A percentile compares a stretch with the other conserved stretches of the same genome.
Conservation (phyloP, 2,797 vertebrate genomes). For the Diplodus puntazzo region DNA sequence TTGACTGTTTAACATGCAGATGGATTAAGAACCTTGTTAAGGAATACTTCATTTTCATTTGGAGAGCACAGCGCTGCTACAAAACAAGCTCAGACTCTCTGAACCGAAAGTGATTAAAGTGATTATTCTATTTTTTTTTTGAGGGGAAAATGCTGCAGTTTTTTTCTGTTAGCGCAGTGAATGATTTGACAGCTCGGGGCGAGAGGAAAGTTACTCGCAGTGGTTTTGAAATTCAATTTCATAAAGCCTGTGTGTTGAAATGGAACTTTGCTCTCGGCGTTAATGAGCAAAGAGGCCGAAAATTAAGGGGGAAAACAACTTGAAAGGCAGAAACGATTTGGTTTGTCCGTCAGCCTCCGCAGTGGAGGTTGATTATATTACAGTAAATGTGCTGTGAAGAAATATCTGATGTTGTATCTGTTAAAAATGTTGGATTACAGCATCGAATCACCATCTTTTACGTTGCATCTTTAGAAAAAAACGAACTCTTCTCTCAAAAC, state of each 20-base stretch:
- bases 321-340: not conserved
- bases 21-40: not conserved
- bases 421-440: not conserved
- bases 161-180: not conserved
- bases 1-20: constrained; percentile 10
- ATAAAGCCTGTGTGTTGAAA: constrained; percentile 27
- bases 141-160: constrained; percentile 1
- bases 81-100: not conserved
- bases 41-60: not conserved
- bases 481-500: not conserved
- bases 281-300: constrained; percentile 3
- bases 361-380: not conserved
- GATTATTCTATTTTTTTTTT: constrained; percentile 21
- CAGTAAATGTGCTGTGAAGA: not conserved
- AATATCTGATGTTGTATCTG: not conserved
- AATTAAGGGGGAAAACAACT: not conserved
- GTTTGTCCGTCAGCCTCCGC: not conserved
- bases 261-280: constrained; percentile 6
- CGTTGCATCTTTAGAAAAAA: no score
- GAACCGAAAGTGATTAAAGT: constrained; percentile 2
- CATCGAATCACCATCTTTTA: not conserved
- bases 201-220: not conserved
- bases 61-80: not conserved
- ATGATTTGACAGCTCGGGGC: constrained; percentile 33
- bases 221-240: constrained; percentile 40